phyloP scores from a whole-genome alignment of 2,888 invertebrate genomes.

The Cephonodes hylas region DNA sequence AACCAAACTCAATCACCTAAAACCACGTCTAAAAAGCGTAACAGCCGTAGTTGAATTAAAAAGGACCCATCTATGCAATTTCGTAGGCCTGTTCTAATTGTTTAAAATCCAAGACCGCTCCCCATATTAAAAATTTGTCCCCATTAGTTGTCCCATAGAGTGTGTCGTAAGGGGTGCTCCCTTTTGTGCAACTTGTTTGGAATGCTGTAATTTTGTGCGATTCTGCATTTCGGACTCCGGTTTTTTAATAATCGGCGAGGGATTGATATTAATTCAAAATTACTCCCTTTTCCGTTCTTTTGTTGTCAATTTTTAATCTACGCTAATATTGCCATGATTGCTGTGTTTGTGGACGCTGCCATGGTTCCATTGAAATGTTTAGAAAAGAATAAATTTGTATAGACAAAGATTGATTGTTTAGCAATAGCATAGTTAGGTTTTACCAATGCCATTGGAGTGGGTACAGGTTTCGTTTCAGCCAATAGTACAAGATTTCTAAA shows the following conservation, averaged over 20 bases:
- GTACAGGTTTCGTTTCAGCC: too few species aligned
- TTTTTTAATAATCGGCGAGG: constrained; percentile 53
- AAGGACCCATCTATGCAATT: not conserved
- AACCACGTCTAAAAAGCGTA: too few species aligned
- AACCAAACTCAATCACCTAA: too few species aligned
- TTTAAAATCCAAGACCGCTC: constrained; percentile 55
- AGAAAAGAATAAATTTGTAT: not conserved
- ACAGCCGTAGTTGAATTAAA: too few species aligned
- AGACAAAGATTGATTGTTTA: too few species aligned
- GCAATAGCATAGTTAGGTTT: too few species aligned
- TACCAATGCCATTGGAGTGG: too few species aligned
- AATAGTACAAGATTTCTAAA: too few species aligned
- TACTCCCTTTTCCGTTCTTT: constrained; percentile 56
- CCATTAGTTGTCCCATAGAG: constrained; percentile 59
- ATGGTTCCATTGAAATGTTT: not conserved
- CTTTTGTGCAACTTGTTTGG: constrained; percentile 64
- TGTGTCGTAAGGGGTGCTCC: constrained; percentile 52
- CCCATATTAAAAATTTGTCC: constrained; percentile 76
- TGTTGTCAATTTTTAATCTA: constrained; percentile 69
- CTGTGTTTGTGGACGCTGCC: not conserved
- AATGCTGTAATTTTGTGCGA: constrained; percentile 76
- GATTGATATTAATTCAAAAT: constrained; percentile 64
- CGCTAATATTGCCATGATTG: constrained; percentile 38
- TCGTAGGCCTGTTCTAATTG: constrained; percentile 43
- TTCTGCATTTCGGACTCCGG: constrained; percentile 65